Base-by-base conservation (phyloP, 2,797 vertebrate species). In the Gymnopithys bicolor region DNA sequence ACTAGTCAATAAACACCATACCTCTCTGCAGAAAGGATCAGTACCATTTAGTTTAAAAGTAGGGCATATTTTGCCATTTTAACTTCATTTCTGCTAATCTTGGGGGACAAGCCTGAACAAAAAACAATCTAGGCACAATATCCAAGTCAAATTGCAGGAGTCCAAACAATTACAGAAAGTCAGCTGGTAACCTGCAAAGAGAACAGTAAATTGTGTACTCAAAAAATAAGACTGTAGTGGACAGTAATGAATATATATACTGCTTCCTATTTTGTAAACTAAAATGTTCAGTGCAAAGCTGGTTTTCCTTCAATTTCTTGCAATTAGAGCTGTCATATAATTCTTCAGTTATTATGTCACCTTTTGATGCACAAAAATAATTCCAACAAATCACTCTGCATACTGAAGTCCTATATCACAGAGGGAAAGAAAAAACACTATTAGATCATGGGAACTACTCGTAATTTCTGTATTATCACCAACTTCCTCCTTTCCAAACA, bases 321-420 rank as follows among this genome's bases (percentile, higher is more conserved):
- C 59, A 86, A 90, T 90, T 88, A 93, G 55, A 93, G 51, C 81
- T 91, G 78, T 25, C 92, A 95, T 70, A 73, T 83, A 94, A 93
- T 90, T 94, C 94, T 95, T 95, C 93, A 85, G 82, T 84, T 92
- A 92, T 96, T 96, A 93, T 84, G 66, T 95, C 93, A 94, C 87
- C 92, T 96, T 95, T 95, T 93, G 87, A 95, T 6, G 94, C 78
- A 96, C 92, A 97, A 96, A 96, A 96, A 90, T 94, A 92, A 87
- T 90, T 49, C 86, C 87, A 90, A 93, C 91, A 89, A 95, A 95
- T 78, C 94, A 96, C 87, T 95, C 94, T 93, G 83, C 91, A 96
- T 62, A 97, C n/a, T 95, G 87, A 96, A 94, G 83, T 90, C 91
- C 94, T 97, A 84, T 90, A 97, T 95, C 95, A 90, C 91, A 90